Percentiles rank a stretch among this genome's conserved stretches.
phyloP scores from a whole-genome alignment of 1,140 invertebrate species.

The Pseudobourletiella spinata region DNA sequence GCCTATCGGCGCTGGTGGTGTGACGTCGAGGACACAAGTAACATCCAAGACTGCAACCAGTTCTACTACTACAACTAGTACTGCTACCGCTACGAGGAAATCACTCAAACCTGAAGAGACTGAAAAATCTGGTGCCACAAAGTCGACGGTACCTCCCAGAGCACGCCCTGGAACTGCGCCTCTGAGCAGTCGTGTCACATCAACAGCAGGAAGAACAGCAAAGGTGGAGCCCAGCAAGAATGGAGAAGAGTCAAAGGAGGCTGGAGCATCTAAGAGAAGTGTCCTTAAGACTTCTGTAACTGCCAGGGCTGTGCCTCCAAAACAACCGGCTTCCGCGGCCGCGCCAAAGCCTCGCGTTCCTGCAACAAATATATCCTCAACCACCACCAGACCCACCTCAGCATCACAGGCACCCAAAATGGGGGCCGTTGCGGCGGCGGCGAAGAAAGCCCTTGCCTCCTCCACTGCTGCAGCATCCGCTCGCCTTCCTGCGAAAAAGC shows the following conservation, averaged over 20 bases:
- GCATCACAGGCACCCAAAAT: neutral
- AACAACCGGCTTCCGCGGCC: neutral
- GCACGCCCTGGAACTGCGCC: neutral
- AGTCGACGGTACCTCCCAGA: neutral
- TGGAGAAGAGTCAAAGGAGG: neutral
- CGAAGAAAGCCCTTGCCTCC: neutral
- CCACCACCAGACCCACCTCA: neutral
- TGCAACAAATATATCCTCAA: neutral
- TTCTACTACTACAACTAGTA: too few species aligned
- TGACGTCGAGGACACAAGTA: neutral
- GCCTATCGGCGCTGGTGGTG: too few species aligned
- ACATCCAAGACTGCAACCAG: too few species aligned
- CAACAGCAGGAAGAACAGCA: neutral
- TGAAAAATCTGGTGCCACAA: constrained; percentile 6
- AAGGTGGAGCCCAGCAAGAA: neutral
- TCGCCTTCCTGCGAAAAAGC: neutral
- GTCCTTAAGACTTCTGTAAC: neutral
- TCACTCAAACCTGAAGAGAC: neutral
- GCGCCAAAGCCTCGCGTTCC: neutral
- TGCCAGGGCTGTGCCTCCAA: neutral
- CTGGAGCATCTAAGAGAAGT: neutral
- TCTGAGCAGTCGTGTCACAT: neutral
- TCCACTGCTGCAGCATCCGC: neutral
- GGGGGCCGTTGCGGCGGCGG: neutral
- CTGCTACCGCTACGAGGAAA: constrained; percentile 2